Evolutionary conservation across 2,113 vertebrate species (phyloP), one percentile per base, ranked within the genome.

Genomic region (Anas platyrhynchos): DNA sequence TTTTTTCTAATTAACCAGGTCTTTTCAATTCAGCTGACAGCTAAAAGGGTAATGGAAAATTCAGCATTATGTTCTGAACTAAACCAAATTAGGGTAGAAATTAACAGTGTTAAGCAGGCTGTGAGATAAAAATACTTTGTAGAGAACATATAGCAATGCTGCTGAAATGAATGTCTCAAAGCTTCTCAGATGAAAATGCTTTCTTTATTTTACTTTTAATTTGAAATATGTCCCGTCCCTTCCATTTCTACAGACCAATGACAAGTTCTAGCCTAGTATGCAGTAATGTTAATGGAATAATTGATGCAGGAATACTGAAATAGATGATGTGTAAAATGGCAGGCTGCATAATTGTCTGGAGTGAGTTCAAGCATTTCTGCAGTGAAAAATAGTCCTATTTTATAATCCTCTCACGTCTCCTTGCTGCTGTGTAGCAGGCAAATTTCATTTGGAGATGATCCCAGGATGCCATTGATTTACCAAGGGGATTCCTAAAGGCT

Each of bases 271-370:
- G 46, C 69, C 92, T 56, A 78, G 83, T 65, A 80, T 68, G 82
- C 83, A 94, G 95, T 83, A 94, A 95, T 79, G 69, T 88, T 95
- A 97, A 97, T 94, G 94, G 91, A 97, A 92, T 97, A 97, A 98
- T 96, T 95, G 97, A 91, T 97, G 96, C 97, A 96, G 95, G 93
- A 81, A 87, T 82, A 96, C 89, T 91, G 92, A 97, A 97, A 98
- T 88, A 98, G 97, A 97, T 94, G 97, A 66, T 97, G 97, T 97
- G 96, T 97, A 97, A 98, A 98, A 98, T 96, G 94, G 97, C 94
- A 97, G 94, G 93, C 97, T 96, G 97, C 97, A 92, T 97, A 97
- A 98, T 97, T 54, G 75, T 95, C 97, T 98, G 97, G 97, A 98
- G 89, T 46, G 94, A 98, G 97, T 73, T 97, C 91, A 97, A 98